Evolutionary conservation across 2,113 vertebrate species (phyloP).

Genomic region (Alces alces): DNA sequence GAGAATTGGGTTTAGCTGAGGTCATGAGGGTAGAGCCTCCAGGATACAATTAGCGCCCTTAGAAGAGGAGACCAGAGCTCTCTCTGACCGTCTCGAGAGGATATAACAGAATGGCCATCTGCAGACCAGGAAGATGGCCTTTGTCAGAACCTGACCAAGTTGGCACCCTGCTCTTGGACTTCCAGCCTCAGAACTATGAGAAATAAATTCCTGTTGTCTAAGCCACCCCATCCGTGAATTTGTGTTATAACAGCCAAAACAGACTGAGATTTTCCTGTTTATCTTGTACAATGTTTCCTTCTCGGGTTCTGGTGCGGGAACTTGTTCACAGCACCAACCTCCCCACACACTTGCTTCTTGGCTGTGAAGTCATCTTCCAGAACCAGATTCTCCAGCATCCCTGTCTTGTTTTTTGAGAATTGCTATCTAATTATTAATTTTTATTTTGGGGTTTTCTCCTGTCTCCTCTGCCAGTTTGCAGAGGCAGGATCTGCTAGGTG

Average conservation of each 20-base stretch:
- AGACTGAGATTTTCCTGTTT: neutral
- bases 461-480: neutral
- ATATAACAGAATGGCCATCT: neutral
- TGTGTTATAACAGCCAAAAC: neutral
- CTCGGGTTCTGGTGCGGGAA: neutral
- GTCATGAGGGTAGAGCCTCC: neutral
- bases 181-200: neutral
- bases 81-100: accelerated
- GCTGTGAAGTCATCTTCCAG: neutral
- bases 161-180: neutral
- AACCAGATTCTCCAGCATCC: neutral
- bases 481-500: neutral
- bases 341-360: neutral
- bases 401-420: neutral
- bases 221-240: neutral
- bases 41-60: neutral
- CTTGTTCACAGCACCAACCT: neutral
- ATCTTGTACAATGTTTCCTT: neutral
- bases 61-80: neutral
- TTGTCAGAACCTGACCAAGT: neutral
- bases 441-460: neutral
- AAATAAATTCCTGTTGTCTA: neutral
- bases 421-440: neutral
- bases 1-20: neutral
- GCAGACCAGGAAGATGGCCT: neutral